Percentiles rank a stretch among this genome's conserved stretches.
Conservation (phyloP, 53 echinoderm and acorn worm genomes). For the Henricia sp. region DNA sequence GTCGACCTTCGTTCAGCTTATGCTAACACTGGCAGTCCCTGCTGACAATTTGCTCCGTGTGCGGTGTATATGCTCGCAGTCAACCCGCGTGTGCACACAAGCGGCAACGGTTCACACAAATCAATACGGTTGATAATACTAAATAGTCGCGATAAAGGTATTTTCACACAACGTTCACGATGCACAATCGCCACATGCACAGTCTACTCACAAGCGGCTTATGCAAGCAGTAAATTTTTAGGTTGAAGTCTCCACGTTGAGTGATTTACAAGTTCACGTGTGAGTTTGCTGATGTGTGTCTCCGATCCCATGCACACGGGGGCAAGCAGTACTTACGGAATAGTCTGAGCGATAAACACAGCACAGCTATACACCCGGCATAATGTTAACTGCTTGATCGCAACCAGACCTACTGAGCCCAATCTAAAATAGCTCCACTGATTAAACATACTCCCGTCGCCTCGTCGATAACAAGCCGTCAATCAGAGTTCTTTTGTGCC, state of each 20-base stretch:
- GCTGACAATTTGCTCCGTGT: constrained; percentile 18
- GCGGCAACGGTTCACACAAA: constrained; percentile 41
- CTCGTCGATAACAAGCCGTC: constrained; percentile 61
- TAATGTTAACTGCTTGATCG: constrained; percentile 16
- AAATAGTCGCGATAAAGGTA: no score
- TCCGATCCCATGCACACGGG: neutral
- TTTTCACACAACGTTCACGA: constrained; percentile 17
- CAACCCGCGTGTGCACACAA: constrained; percentile 45
- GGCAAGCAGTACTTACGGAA: no score
- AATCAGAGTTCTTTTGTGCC: constrained; percentile 61
- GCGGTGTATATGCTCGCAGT: constrained; percentile 5
- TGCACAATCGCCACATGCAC: neutral
- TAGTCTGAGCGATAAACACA: constrained; percentile 15
- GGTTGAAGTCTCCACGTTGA: constrained; percentile 40
- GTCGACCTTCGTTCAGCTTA: constrained; percentile 59
- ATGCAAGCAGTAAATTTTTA: no score
- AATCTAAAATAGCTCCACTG: constrained; percentile 58
- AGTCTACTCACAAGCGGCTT: no score
- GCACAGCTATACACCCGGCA: constrained; percentile 9
- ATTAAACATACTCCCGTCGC: constrained; percentile 64
- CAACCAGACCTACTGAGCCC: constrained; percentile 40
- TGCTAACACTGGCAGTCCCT: constrained; percentile 34
- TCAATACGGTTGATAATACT: constrained; percentile 29
- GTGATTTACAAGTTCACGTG: constrained; percentile 58
- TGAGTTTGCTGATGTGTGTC: constrained; percentile 9